A percentile compares a stretch with the other conserved stretches of the same genome.
These are phyloP conservation scores for Pachypanchax playfairii DNA, from an alignment of 2,113 vertebrate species.

Conservation along the genomic window DNA sequence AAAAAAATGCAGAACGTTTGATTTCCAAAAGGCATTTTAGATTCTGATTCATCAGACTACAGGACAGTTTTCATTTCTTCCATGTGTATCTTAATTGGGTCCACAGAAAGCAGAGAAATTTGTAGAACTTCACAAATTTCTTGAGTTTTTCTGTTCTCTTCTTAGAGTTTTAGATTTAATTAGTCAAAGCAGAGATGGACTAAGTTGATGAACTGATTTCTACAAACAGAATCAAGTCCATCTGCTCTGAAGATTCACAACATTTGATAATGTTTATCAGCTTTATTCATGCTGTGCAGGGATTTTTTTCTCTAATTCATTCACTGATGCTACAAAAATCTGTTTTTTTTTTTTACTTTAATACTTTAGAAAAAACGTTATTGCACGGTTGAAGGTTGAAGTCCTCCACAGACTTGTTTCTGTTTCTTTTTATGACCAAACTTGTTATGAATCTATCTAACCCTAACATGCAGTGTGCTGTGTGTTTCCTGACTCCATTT, in stretches of 20 bases:
- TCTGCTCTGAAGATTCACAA: background rate
- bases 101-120: background rate
- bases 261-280: background rate
- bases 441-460: no score
- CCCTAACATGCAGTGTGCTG: no score
- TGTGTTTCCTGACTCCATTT: no score
- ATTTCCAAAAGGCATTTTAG: conserved; percentile 1
- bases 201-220: background rate
- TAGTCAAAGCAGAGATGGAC: background rate
- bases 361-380: no score
- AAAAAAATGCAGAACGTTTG: background rate
- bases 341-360: no score
- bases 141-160: no score
- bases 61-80: background rate
- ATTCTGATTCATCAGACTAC: conserved; percentile 1
- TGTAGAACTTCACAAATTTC: background rate
- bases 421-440: no score
- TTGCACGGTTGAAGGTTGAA: no score
- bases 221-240: background rate
- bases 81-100: background rate
- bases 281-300: no score
- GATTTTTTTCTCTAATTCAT: no score
- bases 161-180: background rate
- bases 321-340: background rate
- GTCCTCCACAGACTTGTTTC: no score